Conservation (phyloP, 2,113 vertebrate species). For the Genyomyrus donnyi region DNA sequence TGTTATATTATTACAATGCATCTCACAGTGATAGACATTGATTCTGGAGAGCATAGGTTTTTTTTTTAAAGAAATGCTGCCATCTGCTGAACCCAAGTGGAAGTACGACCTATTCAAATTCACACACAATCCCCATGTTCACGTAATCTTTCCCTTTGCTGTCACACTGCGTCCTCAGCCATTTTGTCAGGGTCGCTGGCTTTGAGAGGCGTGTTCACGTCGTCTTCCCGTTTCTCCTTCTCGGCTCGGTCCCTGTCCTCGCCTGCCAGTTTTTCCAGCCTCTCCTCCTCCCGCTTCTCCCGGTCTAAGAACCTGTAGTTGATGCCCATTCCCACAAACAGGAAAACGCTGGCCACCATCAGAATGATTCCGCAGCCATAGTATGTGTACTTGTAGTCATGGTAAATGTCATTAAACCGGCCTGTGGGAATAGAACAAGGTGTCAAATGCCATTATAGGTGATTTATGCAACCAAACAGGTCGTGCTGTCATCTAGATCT, state of each 20-base stretch:
- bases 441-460: background rate
- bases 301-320: conserved; percentile 78
- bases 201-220: conserved; percentile 28
- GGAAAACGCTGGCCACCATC: conserved; percentile 68
- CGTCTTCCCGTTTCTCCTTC: conserved; percentile 53
- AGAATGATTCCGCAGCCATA: conserved; percentile 76
- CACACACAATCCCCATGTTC: background rate
- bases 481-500: background rate
- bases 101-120: background rate
- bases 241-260: conserved; percentile 46
- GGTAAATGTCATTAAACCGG: conserved; percentile 70
- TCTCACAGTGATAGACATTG: background rate
- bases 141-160: background rate
- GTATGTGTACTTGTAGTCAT: conserved; percentile 87
- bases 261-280: conserved; percentile 42
- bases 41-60: background rate
- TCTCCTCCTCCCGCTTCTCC: conserved; percentile 65
- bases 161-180: conserved; percentile 53
- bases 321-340: conserved; percentile 87
- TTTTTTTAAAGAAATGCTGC: conserved; percentile 2
- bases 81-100: background rate
- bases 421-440: conserved; percentile 51
- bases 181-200: conserved; percentile 41
- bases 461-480: background rate
- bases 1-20: background rate